Evolutionary conservation across 1,140 invertebrate genomes (phyloP).

Genomic region (Lamellibrachia luymesi): DNA sequence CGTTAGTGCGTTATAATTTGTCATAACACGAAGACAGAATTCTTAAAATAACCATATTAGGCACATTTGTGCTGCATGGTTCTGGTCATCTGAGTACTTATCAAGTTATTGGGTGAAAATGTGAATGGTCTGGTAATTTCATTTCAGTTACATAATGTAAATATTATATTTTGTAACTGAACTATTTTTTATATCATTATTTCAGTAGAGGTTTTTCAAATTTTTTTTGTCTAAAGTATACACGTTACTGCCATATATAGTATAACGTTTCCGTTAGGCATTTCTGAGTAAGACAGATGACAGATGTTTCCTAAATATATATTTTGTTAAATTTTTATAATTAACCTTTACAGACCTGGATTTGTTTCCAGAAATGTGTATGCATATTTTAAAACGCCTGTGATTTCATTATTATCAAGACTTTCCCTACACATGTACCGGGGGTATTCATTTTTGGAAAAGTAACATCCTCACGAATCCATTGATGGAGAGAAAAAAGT

Average conservation of each 20-base stretch:
- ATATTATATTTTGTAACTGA: background rate
- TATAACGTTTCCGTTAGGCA: background rate
- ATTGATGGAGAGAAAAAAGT: too few relatives aligned
- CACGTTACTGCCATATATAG: background rate
- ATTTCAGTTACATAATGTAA: too few relatives aligned
- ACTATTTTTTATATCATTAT: background rate
- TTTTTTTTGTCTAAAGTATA: background rate
- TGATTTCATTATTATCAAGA: too few relatives aligned
- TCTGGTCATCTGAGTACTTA: background rate
- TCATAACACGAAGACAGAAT: background rate
- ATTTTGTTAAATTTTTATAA: too few relatives aligned
- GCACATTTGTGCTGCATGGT: background rate
- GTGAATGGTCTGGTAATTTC: background rate
- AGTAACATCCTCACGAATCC: too few relatives aligned
- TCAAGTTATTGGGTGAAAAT: background rate
- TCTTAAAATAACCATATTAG: background rate
- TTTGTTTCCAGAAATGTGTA: too few relatives aligned
- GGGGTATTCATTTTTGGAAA: too few relatives aligned
- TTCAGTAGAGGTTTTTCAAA: background rate
- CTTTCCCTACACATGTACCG: too few relatives aligned
- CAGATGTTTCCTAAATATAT: background rate
- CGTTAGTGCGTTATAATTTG: background rate
- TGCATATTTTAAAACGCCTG: too few relatives aligned
- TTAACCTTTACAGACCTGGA: too few relatives aligned
- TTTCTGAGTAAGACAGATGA: background rate